These are phyloP conservation scores for Nipponia nippon DNA, from an alignment of 2,113 vertebrate species.

Conservation along the genomic window DNA sequence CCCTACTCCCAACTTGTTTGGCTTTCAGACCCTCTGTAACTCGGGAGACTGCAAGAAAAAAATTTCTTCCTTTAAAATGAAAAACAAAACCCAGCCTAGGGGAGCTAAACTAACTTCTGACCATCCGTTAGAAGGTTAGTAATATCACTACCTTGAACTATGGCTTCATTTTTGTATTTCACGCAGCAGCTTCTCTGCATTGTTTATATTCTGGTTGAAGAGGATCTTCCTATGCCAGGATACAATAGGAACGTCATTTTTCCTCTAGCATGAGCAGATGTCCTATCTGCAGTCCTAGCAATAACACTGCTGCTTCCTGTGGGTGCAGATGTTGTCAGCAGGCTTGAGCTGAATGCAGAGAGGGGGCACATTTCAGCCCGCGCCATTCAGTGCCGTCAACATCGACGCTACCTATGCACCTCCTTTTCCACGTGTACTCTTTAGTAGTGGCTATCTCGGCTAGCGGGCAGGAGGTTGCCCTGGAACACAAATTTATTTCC, in stretches of 20 bases:
- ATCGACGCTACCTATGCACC: neutral
- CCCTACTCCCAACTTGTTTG: neutral
- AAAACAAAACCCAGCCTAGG: neutral
- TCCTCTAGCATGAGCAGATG: slow-evolving; percentile 44
- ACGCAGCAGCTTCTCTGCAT: neutral
- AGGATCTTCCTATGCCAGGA: slow-evolving; percentile 49
- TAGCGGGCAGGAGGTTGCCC: neutral
- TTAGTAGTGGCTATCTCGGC: neutral
- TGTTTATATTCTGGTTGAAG: slow-evolving; percentile 51
- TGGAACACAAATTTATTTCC: neutral
- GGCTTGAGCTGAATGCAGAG: neutral
- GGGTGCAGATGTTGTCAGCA: slow-evolving; percentile 20
- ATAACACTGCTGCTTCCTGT: slow-evolving; percentile 60
- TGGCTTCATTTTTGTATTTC: neutral
- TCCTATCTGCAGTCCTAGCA: slow-evolving; percentile 32
- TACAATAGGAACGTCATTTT: slow-evolving; percentile 44
- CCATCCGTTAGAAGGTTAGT: neutral
- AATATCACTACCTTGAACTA: slow-evolving; percentile 5
- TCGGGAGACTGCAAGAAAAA: neutral
- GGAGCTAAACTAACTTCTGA: neutral
- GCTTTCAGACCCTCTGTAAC: neutral
- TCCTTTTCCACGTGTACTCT: neutral
- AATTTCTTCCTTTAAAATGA: neutral
- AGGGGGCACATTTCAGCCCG: neutral
- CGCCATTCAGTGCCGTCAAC: neutral